phyloP scores from a whole-genome alignment of 2,888 invertebrate species.

The Parnassius orleans region DNA sequence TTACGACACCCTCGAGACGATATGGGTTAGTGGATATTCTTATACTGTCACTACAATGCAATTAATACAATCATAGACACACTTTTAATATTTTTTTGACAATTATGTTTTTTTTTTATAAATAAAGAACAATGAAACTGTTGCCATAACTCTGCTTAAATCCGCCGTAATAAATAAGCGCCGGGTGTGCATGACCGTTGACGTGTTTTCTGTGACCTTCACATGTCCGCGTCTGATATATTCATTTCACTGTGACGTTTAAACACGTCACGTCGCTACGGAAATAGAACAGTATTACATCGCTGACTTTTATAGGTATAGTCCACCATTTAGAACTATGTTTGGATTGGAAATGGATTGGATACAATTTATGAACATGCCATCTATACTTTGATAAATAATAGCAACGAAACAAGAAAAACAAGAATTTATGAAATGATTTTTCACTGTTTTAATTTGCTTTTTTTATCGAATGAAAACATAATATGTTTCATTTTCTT shows the following conservation, averaged over 20 bases:
- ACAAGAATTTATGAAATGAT: no score
- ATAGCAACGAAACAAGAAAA: no score
- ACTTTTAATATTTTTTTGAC: no score
- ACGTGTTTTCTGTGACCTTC: slow-evolving; percentile 32
- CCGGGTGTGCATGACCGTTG: slow-evolving; percentile 24
- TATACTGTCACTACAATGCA: neutral
- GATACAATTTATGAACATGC: no score
- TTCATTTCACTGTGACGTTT: slow-evolving; percentile 29
- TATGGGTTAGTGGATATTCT: neutral
- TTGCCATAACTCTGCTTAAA: slow-evolving; percentile 2
- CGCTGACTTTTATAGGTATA: slow-evolving; percentile 19
- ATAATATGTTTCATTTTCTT: no score
- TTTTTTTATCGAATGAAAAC: no score
- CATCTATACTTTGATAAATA: no score
- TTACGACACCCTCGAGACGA: no score
- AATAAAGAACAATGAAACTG: neutral
- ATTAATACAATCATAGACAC: no score
- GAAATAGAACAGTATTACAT: slow-evolving; percentile 25
- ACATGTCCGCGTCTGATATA: slow-evolving; percentile 13
- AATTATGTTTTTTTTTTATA: neutral
- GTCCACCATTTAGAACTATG: slow-evolving; percentile 10
- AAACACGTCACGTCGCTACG: slow-evolving; percentile 27
- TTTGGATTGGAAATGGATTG: neutral
- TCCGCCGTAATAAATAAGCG: slow-evolving; percentile 11
- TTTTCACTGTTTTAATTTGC: no score